A percentile compares a stretch with the other conserved stretches of the same genome.
Conservation (phyloP, 2,888 invertebrate species). For the Arrhopalites spinosus region DNA sequence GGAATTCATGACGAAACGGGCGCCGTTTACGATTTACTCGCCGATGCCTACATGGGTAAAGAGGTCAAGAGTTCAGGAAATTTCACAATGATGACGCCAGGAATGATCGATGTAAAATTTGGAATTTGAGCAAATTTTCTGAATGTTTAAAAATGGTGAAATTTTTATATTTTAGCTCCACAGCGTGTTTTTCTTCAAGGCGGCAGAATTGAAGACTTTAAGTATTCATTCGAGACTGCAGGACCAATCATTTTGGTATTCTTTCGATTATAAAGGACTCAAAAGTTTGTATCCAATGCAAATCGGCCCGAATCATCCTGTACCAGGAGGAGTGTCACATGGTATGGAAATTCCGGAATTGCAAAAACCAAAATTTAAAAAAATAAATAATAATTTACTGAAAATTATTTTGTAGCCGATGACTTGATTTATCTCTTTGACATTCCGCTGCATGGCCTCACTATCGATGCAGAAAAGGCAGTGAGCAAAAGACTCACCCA, state of each 20-base stretch:
- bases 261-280: conserved; percentile 63
- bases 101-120: no score
- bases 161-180: background rate
- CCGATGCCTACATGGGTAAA: conserved; percentile 59
- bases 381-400: background rate
- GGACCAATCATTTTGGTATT: conserved; percentile 61
- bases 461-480: conserved; percentile 56
- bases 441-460: conserved; percentile 49
- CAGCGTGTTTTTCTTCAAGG: conserved; percentile 59
- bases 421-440: conserved; percentile 66
- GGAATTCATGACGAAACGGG: conserved; percentile 61
- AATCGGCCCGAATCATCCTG: background rate
- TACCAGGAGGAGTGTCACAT: conserved; percentile 61
- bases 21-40: conserved; percentile 60
- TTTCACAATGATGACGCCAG: no score
- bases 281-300: conserved; percentile 56
- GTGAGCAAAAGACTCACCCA: conserved; percentile 62
- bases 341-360: no score
- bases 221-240: conserved; percentile 37
- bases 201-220: background rate
- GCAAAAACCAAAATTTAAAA: no score
- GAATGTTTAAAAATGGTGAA: background rate
- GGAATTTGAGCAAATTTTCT: no score
- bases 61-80: conserved; percentile 55
- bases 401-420: conserved; percentile 1